Base-by-base conservation (phyloP, 1,140 invertebrate genomes). In the Drosophila lacteicornis region DNA sequence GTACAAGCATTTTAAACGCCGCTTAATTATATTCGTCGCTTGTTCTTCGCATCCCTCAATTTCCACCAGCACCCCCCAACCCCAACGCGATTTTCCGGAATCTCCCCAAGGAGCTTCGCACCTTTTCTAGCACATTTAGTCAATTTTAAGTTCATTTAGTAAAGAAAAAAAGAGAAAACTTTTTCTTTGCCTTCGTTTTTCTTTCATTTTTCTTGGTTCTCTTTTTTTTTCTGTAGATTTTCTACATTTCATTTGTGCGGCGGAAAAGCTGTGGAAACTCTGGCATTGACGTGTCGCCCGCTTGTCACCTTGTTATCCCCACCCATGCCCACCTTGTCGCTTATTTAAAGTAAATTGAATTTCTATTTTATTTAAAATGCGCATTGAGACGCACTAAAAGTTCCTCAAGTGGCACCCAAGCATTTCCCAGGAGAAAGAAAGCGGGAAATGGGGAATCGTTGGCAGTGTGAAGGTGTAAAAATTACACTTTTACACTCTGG, bases 351-450 rank as follows among this genome's bases (percentile, higher is more conserved):
- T 79, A 88, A 90, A 88, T 88, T 88, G 84, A 88, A 88, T 88
- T 88, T 90, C 84, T 88, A 90, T 88, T 88, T 88, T 88, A 90
- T 88, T 88, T 88, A 80, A 90, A 88, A 88, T 88, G 84, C 85
- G 85, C 85, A 88, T 88, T 88, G 84, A 88, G 85, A 84, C 85
- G 84, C 85, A 84, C 85, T 88, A 88, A 90, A 88, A 88, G 85
- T 88, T 88, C 46, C 77, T 73, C 80, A 90, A 88, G 83, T 87
- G 84, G 60, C 80, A 65, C 38, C 66, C 5, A 6, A 66, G 46
- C 76, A 59, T 59, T 68, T 55, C 57, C 50, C 47, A 30, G 36
- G 19, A 56, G 53, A 22, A 0, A n/a, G 11, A 33, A 9, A 17
- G 15, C 22, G 22, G 19, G 33, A 55, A 71, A 22, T 12, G 33